A percentile compares a stretch with the other conserved stretches of the same genome.
These are phyloP conservation scores for Fregata magnificens DNA, from an alignment of 2,113 vertebrate species.

Conservation along the genomic window DNA sequence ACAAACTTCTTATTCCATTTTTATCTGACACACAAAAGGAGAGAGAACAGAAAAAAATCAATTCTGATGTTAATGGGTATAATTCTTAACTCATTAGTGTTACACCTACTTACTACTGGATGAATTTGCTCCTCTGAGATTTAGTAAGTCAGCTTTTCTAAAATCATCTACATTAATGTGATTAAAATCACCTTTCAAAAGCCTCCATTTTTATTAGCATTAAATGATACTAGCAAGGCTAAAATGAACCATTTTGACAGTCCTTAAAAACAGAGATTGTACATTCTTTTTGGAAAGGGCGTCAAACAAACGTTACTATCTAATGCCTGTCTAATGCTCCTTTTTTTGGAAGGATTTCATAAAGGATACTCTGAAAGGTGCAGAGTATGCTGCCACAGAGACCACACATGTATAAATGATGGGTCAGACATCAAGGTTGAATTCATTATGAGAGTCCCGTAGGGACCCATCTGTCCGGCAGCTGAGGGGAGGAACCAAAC, in stretches of 20 bases:
- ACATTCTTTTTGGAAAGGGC: neutral
- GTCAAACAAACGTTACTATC: neutral
- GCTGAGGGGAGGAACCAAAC: neutral
- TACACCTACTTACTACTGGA: slow-evolving; percentile 21
- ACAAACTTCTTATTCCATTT: slow-evolving; percentile 4
- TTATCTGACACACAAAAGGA: slow-evolving; percentile 3
- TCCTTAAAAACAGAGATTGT: neutral
- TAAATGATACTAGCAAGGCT: neutral
- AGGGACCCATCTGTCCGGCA: neutral
- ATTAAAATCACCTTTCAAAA: slow-evolving; percentile 1
- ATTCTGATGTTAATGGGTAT: slow-evolving; percentile 33
- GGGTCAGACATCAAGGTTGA: neutral
- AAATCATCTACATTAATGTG: slow-evolving; percentile 7
- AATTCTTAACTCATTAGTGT: slow-evolving; percentile 33
- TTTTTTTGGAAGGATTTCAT: neutral
- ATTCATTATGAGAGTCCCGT: neutral
- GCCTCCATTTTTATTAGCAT: slow-evolving; percentile 5
- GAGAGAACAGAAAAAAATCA: slow-evolving; percentile 36
- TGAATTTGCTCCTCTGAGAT: slow-evolving; percentile 24
- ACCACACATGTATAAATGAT: neutral
- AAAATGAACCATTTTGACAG: neutral
- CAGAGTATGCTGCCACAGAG: neutral
- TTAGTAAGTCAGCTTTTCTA: slow-evolving; percentile 27
- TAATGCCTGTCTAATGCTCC: neutral
- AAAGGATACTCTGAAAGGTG: neutral